Evolutionary conservation across 2,888 invertebrate species (phyloP).

Genomic region (Drosophila neutralis): DNA sequence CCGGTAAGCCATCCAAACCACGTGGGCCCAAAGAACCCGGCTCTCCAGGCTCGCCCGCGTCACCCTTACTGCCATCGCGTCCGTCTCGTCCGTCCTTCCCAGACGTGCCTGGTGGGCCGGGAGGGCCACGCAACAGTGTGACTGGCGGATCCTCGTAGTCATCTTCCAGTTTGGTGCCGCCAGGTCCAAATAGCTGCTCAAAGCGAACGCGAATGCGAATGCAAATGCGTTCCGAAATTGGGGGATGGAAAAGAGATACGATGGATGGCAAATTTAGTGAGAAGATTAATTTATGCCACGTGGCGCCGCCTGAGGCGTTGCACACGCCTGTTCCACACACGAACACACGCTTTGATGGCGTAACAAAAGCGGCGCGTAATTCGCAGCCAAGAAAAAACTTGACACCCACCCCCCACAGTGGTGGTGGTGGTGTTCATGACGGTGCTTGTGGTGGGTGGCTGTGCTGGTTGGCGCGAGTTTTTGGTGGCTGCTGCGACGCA

Average conservation of each 20-base stretch:
- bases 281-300: conserved; percentile 75
- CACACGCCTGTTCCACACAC: conserved; percentile 56
- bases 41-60: conserved; percentile 91
- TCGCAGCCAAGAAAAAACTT: conserved; percentile 35
- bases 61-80: conserved; percentile 85
- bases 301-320: conserved; percentile 63
- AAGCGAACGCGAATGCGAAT: conserved; percentile 34
- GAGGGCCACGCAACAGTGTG: conserved; percentile 88
- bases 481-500: conserved; percentile 55
- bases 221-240: conserved; percentile 25
- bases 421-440: conserved; percentile 13
- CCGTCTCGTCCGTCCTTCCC: conserved; percentile 85
- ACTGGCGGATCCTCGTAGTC: conserved; percentile 85
- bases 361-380: conserved; percentile 68
- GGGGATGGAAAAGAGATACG: conserved; percentile 43
- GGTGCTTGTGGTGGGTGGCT: conserved; percentile 13
- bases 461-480: conserved; percentile 1
- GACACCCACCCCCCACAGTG: conserved; percentile 26
- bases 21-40: conserved; percentile 90
- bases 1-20: conserved; percentile 90
- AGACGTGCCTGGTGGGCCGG: conserved; percentile 87
- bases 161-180: conserved; percentile 84
- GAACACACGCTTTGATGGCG: conserved; percentile 57
- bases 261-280: conserved; percentile 63
- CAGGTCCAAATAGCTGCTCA: conserved; percentile 84